Evolutionary conservation across 92 coral and sea anemone genomes (phyloP), one percentile per base, ranked within the genome.

Genomic region (Metridium senile): DNA sequence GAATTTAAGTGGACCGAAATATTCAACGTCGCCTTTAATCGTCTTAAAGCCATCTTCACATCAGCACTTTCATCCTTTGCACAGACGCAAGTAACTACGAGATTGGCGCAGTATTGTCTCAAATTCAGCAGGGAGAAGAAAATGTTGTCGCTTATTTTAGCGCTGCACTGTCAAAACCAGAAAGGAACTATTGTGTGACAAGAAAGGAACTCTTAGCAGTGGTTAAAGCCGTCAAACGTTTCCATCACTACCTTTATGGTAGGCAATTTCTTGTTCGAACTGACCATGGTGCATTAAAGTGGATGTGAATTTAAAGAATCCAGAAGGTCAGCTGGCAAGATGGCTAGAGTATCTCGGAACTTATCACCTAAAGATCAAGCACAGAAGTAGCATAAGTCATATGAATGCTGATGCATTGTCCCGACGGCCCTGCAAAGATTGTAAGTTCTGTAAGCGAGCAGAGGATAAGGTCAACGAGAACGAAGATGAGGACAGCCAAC

Each of bases 281-380:
- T 7, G 81, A 74, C n/a, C 74, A 81, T 76, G 49, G 75, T 8
- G 70, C 80, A 27, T 8, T 74, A 47, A 65, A 34, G 23, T 74
- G 75, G 70, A 58, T 81, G 25, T 66, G 32, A 74, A 74, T 33
- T 53, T 67, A 58, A 74, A 57, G 62, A 67, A 74, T 16, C 86
- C 86, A 33, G 85, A 74, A 27, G 81, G 81, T 1, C 84, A 77
- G 45, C 51, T 84, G 27, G 88, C 79, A 27, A 47, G 85, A 27
- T 78, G 81, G 85, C 53, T 67, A 1, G 71, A 75, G 43, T 63
- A 20, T 22, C 26, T 65, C 18, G 79, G 53, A 22, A 72, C 68
- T 9, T 72, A 64, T 26, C 53, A 81, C 54, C 67, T 81, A 1
- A 29, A 30, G 1, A 62, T 72, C 45, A 66, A 81, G 28, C 74